Conservation (phyloP, 92 coral and sea anemone species). For the Umimayanthus kanabou region DNA sequence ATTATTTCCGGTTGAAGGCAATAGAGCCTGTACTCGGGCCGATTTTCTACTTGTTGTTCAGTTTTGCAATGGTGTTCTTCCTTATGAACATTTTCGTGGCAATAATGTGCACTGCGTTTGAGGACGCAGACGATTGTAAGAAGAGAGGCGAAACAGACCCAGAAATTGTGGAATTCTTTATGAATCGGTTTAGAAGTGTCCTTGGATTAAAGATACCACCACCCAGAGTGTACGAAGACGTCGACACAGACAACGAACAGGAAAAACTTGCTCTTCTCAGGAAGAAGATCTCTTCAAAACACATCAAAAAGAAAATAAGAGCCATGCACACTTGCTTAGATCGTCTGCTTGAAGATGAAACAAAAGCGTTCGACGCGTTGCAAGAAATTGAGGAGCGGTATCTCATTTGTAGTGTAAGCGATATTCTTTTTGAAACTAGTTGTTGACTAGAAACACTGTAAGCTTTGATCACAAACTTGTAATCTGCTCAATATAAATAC, state of each 20-base stretch:
- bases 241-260: not conserved
- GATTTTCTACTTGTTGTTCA: conserved; percentile 52
- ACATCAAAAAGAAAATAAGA: conserved; percentile 32
- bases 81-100: conserved; percentile 77
- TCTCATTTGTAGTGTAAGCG: not conserved
- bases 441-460: not conserved
- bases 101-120: conserved; percentile 71
- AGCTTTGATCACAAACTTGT: no score
- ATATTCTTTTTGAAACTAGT: not conserved
- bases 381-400: conserved; percentile 13
- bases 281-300: conserved; percentile 29
- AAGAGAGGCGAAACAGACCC: conserved; percentile 68
- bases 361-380: conserved; percentile 2
- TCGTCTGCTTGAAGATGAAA: conserved; percentile 18
- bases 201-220: conserved; percentile 57
- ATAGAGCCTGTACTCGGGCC: conserved; percentile 72
- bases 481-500: no score
- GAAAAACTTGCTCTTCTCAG: not conserved
- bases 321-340: conserved; percentile 15
- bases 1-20: conserved; percentile 54
- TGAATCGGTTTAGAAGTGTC: conserved; percentile 45
- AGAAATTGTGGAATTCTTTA: conserved; percentile 63
- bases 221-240: not conserved
- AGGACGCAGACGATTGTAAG: conserved; percentile 42
- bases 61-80: conserved; percentile 67